Percentiles rank a stretch among this genome's conserved stretches.
phyloP scores from a whole-genome alignment of 1,140 invertebrate genomes.

The Kradibia gibbosae region DNA sequence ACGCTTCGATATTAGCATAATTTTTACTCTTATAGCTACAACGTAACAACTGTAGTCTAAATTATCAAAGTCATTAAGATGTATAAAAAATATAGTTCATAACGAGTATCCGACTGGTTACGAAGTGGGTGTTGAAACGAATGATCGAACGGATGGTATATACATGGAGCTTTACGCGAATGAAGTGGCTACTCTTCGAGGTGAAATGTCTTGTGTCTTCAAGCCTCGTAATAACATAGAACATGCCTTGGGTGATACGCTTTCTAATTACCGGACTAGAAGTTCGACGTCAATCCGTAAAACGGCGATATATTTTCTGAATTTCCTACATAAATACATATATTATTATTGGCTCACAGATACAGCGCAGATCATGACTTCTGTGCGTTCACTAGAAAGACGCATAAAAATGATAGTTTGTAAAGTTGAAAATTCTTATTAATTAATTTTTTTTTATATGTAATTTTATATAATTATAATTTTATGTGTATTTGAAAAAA shows the following conservation, averaged over 20 bases:
- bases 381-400: too few species aligned
- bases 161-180: neutral
- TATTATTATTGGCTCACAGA: too few species aligned
- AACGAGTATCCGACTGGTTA: too few species aligned
- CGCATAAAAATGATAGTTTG: conserved; percentile 21
- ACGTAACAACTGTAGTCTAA: neutral
- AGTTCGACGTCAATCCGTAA: neutral
- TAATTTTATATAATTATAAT: neutral
- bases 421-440: conserved; percentile 44
- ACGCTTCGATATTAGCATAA: neutral
- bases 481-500: neutral
- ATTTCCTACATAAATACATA: neutral
- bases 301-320: neutral
- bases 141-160: conserved; percentile 30
- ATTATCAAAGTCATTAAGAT: too few species aligned
- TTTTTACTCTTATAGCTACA: neutral
- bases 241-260: conserved; percentile 29
- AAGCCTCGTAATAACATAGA: neutral
- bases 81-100: too few species aligned
- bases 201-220: conserved; percentile 19
- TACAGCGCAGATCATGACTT: too few species aligned
- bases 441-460: conserved; percentile 28
- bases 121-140: conserved; percentile 12
- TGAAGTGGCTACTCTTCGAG: neutral
- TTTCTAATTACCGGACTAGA: conserved; percentile 47